phyloP scores from a whole-genome alignment of 1,140 invertebrate species.

The Drosophila pseudoobscura region DNA sequence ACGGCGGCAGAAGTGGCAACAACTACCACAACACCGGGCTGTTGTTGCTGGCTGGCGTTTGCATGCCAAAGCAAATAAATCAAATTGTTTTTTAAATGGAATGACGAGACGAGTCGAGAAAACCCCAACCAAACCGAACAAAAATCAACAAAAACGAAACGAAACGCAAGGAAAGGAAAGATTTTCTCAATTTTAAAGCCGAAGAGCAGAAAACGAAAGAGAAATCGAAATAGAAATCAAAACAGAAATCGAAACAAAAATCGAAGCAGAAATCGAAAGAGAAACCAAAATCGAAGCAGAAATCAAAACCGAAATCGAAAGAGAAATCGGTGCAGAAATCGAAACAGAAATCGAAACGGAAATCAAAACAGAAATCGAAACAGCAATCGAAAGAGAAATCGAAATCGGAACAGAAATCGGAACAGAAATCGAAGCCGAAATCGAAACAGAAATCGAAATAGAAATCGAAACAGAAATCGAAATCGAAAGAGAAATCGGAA shows the following conservation, averaged over 20 bases:
- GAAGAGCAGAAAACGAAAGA: neutral
- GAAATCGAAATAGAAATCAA: too few species aligned
- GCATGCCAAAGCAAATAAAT: conserved; percentile 56
- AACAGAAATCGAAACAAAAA: neutral
- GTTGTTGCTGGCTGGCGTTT: conserved; percentile 42
- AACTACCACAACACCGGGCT: conserved; percentile 19
- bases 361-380: too few species aligned
- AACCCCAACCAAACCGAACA: conserved; percentile 14
- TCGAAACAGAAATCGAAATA: too few species aligned
- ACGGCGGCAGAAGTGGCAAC: conserved; percentile 4
- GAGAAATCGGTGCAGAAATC: too few species aligned
- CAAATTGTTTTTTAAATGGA: conserved; percentile 60
- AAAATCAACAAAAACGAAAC: conserved; percentile 1
- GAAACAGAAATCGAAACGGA: too few species aligned
- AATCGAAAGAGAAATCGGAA: too few species aligned
- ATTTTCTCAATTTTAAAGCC: conserved; percentile 1
- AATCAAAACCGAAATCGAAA: neutral
- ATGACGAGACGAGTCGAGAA: neutral
- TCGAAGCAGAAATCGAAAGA: neutral
- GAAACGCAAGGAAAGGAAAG: conserved; percentile 21
- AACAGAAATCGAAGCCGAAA: too few species aligned
- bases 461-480: too few species aligned
- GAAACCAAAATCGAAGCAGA: too few species aligned
- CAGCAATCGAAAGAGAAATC: too few species aligned
- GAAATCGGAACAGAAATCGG: too few species aligned